Conservation (phyloP, 2,888 invertebrate genomes). For the Spilosoma lubricipeda region DNA sequence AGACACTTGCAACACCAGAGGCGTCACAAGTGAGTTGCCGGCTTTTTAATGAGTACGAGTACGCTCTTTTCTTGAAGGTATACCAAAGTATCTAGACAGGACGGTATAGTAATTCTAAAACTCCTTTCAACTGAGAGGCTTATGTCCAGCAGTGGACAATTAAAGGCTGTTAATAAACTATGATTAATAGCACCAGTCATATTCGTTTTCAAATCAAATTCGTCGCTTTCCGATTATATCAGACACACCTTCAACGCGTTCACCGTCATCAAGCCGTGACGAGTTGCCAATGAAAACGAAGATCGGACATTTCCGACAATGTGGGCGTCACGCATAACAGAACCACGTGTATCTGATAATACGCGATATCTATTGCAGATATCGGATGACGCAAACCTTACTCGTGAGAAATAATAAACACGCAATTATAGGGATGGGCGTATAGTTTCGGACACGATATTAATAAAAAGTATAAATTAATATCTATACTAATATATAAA, state of each 20-base stretch:
- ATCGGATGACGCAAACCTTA: constrained; percentile 35
- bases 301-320: not conserved
- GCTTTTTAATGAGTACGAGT: too few relatives aligned
- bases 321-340: constrained; percentile 7
- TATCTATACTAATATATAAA: too few relatives aligned
- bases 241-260: not conserved
- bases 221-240: not conserved
- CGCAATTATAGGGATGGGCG: constrained; percentile 14
- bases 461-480: too few relatives aligned
- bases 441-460: not conserved
- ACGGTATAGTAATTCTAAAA: too few relatives aligned
- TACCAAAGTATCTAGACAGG: too few relatives aligned
- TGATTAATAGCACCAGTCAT: not conserved
- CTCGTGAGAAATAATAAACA: constrained; percentile 37
- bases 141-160: too few relatives aligned
- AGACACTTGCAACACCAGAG: too few relatives aligned
- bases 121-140: too few relatives aligned
- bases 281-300: constrained; percentile 3
- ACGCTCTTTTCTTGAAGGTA: too few relatives aligned
- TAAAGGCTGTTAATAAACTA: too few relatives aligned
- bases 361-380: constrained; percentile 29
- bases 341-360: constrained; percentile 34
- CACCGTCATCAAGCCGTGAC: constrained; percentile 2
- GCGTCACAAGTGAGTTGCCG: too few relatives aligned
- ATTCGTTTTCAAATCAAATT: not conserved